These are phyloP conservation scores for Chloroceryle aenea DNA, from an alignment of 2,113 vertebrate genomes.

Conservation along the genomic window DNA sequence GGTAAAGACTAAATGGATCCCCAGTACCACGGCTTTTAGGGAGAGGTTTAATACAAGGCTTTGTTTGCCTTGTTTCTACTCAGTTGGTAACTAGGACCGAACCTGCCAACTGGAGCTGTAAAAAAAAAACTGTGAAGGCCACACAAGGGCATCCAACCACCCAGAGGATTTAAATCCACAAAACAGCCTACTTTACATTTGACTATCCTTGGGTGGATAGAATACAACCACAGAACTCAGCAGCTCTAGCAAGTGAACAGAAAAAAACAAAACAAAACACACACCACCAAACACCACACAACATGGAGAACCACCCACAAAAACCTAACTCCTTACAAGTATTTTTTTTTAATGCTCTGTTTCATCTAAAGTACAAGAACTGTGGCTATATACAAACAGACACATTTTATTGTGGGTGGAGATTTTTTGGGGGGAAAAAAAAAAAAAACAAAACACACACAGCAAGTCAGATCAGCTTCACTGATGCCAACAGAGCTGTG, in stretches of 20 bases:
- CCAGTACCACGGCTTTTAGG: background rate
- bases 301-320: background rate
- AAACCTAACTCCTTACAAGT: background rate
- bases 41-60: background rate
- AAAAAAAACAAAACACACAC: background rate
- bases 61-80: background rate
- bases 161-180: fast-evolving
- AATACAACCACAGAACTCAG: background rate
- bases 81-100: background rate
- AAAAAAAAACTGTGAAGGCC: background rate
- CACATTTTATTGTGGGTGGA: background rate
- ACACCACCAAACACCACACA: background rate
- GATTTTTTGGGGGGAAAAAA: too few species aligned
- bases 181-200: background rate
- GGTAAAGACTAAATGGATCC: background rate
- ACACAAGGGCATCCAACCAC: background rate
- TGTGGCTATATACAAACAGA: background rate
- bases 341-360: background rate
- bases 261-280: background rate
- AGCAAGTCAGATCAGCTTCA: background rate
- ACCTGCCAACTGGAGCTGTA: background rate
- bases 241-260: background rate
- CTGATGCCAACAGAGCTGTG: background rate
- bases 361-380: background rate
- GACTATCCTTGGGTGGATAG: background rate